Percentiles rank a stretch among this genome's conserved stretches.
Conservation (phyloP, 2,888 invertebrate genomes). For the Ormia ochracea region DNA sequence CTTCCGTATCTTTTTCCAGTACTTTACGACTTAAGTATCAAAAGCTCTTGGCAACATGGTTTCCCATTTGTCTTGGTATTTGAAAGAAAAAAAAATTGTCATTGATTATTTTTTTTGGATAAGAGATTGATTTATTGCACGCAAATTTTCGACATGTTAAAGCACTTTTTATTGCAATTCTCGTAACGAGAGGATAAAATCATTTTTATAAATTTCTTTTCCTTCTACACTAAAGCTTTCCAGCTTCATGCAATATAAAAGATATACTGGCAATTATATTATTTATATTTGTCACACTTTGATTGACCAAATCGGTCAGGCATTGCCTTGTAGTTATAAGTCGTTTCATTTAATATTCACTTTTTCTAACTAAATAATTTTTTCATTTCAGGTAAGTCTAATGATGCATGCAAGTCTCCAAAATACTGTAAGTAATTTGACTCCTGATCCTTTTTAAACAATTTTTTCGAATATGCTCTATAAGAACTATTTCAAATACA, state of each 20-base stretch:
- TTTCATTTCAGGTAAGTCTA: background rate
- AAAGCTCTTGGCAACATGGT: background rate
- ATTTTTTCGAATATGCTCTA: background rate
- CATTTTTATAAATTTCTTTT: background rate
- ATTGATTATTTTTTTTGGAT: background rate
- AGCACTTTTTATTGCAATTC: constrained; percentile 12
- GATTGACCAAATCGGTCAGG: no score
- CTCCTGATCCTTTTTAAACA: background rate
- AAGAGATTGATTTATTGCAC: constrained; percentile 21
- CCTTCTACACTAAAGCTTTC: background rate
- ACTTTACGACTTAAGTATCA: no score
- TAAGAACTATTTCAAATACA: background rate
- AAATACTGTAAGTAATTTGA: background rate
- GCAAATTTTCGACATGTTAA: background rate
- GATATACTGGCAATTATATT: background rate
- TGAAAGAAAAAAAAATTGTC: background rate
- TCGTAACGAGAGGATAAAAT: background rate
- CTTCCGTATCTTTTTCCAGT: background rate
- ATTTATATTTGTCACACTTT: background rate
- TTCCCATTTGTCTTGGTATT: background rate
- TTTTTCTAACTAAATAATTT: no score
- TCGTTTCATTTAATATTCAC: no score
- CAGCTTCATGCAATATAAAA: background rate
- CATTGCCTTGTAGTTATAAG: no score
- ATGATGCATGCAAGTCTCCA: background rate